A percentile compares a stretch with the other conserved stretches of the same genome.
Conservation (phyloP, 2,113 vertebrate species). For the Dunckerocampus dactyliophorus region DNA sequence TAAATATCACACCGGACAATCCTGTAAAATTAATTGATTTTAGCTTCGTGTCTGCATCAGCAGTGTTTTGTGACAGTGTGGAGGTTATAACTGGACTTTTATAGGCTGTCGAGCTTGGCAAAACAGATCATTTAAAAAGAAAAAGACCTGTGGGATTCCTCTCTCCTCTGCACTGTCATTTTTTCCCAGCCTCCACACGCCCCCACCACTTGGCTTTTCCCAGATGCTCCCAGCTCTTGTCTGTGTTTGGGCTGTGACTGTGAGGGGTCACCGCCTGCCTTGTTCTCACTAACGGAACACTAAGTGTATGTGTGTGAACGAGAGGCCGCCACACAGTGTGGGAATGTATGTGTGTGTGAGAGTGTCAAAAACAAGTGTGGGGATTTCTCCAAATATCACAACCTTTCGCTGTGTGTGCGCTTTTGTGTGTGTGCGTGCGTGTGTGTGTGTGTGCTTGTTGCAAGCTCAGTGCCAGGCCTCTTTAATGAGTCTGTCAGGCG, state of each 20-base stretch:
- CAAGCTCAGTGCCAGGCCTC: conserved; percentile 72
- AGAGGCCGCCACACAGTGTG: conserved; percentile 10
- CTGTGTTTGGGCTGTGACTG: conserved; percentile 69
- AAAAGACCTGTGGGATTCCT: conserved; percentile 21
- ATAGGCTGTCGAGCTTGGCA: conserved; percentile 31
- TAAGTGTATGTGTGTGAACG: conserved; percentile 22
- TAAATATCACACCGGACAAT: conserved; percentile 43
- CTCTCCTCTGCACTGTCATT: conserved; percentile 27
- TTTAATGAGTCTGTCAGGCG: conserved; percentile 75
- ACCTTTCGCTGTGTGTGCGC: conserved; percentile 41
- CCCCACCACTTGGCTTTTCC: conserved; percentile 35
- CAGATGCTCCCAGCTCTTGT: conserved; percentile 59
- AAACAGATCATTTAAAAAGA: conserved; percentile 37
- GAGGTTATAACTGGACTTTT: conserved; percentile 28
- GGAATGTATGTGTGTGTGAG: conserved; percentile 40
- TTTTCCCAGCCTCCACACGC: conserved; percentile 45
- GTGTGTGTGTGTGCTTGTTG: conserved; percentile 43
- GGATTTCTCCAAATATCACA: conserved; percentile 58
- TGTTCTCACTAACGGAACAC: conserved; percentile 64
- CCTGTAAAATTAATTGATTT: conserved; percentile 9
- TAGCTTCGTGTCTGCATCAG: not conserved
- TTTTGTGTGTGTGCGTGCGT: conserved; percentile 48
- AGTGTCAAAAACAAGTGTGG: conserved; percentile 38
- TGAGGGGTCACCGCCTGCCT: conserved; percentile 65
- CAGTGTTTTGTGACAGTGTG: not conserved